Conservation (phyloP, 1,140 invertebrate genomes). For the Lepidostoma basale region DNA sequence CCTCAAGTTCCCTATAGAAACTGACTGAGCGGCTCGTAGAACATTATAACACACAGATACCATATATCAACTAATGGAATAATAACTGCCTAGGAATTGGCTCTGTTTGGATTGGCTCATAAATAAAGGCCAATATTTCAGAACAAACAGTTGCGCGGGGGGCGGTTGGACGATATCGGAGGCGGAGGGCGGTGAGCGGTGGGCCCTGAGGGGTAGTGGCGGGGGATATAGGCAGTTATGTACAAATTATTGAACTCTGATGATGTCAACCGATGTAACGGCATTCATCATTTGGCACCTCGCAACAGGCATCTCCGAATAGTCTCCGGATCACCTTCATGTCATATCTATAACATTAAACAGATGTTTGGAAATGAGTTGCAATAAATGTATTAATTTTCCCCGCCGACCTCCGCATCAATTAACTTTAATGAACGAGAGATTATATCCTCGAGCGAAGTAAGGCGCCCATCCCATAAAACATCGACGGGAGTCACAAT, state of each 20-base stretch:
- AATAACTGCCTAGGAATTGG: constrained; percentile 8
- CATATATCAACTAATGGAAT: constrained; percentile 9
- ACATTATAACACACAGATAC: background rate
- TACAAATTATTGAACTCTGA: constrained; percentile 28
- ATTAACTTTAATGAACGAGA: no score
- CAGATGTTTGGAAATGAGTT: no score
- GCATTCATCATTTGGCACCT: constrained; percentile 25
- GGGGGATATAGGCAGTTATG: constrained; percentile 24
- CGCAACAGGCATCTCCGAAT: constrained; percentile 23
- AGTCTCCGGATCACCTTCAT: no score
- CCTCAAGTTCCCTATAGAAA: no score
- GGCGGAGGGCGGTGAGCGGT: background rate
- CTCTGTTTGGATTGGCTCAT: constrained; percentile 16
- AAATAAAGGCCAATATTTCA: constrained; percentile 19
- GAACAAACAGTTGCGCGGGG: constrained; percentile 3
- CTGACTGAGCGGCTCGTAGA: no score
- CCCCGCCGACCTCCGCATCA: no score
- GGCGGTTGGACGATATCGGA: background rate
- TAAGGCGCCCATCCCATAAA: no score
- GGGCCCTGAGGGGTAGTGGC: background rate
- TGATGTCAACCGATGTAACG: constrained; percentile 25
- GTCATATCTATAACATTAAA: no score
- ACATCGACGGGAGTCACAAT: no score
- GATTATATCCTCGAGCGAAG: no score
- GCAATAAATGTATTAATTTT: no score